Evolutionary conservation across 2,888 invertebrate species (phyloP), one percentile per base, ranked within the genome.

Genomic region (Lycaena phlaeas): DNA sequence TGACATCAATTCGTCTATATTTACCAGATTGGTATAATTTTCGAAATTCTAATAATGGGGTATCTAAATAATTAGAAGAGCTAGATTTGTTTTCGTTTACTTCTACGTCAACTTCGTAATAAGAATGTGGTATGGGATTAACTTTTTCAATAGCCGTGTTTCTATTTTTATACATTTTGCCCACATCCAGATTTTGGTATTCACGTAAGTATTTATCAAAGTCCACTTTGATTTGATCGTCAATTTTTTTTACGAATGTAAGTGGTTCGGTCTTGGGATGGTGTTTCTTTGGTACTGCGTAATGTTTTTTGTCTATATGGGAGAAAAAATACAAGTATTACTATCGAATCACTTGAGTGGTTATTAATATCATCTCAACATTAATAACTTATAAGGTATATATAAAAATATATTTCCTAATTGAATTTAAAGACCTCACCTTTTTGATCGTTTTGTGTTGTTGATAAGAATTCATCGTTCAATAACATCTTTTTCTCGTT

Each of bases 11-110:
- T 10, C 4, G 2, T 22, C 40, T 43, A 12, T 43, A 18, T 36
- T 53, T 60, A 4, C 50, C 51, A 0, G 62, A 52, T 3, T 61
- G 61, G 46, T 82, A 82, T 2, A 72, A 48, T 46, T 74, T 77
- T 39, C 82, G 64, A 36, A 84, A 82, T 37, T 81, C 81, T 0
- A 38, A 44, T 5, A 84, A 41, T 0, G 84, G 75, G 9, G 69
- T 72, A 46, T 76, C 76, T 17, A 81, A 52, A 43, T 69, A 75
- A 43, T 74, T 60, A 0, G 45, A 38, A 27, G 50, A 45, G 29
- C 41, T 46, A 5, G 9, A 14, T 34, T 48, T 43, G 9, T 9
- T 31, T 12, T 34, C 29, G 3, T 45, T 18, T 6, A 48, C 40
- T 12, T 52, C 48, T 6, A 51, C 27, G 4, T 48, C 29, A 2